phyloP scores from a whole-genome alignment of 2,113 vertebrate species.

The Madoqua kirkii region DNA sequence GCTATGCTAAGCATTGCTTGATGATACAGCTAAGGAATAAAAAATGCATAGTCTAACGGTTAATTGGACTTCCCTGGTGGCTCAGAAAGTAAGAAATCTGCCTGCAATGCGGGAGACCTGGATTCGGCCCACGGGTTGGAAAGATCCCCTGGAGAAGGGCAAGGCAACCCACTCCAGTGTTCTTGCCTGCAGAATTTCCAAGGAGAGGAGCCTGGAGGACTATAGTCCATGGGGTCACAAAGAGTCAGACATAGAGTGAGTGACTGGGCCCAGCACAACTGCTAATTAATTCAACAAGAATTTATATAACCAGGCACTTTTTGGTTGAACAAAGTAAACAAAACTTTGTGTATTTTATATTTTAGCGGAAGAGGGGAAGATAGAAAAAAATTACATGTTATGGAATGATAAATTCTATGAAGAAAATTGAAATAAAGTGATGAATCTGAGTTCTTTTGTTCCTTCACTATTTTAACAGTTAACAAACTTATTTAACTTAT shows the following conservation, averaged over 20 bases:
- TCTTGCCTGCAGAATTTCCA: neutral
- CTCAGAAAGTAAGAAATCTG: neutral
- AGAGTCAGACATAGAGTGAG: neutral
- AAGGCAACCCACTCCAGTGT: neutral
- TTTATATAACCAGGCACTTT: neutral
- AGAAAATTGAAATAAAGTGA: neutral
- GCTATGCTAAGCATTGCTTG: rapidly evolving
- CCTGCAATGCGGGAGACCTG: neutral
- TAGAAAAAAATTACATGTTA: neutral
- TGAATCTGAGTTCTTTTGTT: neutral
- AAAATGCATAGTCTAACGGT: neutral
- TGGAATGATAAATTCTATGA: neutral
- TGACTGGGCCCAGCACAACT: neutral
- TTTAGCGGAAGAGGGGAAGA: neutral
- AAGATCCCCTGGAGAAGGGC: neutral
- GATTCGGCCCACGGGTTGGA: rapidly evolving
- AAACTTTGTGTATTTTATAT: neutral
- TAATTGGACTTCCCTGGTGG: neutral
- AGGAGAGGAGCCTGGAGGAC: neutral
- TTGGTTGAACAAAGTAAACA: neutral
- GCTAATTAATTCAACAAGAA: neutral
- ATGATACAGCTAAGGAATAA: neutral
- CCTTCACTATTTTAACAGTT: neutral
- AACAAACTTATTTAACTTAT: neutral
- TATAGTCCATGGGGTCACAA: neutral